Conservation (phyloP, 30 jellyfish, hydroid and myxozoan genomes). For the Sanderia malayensis region DNA sequence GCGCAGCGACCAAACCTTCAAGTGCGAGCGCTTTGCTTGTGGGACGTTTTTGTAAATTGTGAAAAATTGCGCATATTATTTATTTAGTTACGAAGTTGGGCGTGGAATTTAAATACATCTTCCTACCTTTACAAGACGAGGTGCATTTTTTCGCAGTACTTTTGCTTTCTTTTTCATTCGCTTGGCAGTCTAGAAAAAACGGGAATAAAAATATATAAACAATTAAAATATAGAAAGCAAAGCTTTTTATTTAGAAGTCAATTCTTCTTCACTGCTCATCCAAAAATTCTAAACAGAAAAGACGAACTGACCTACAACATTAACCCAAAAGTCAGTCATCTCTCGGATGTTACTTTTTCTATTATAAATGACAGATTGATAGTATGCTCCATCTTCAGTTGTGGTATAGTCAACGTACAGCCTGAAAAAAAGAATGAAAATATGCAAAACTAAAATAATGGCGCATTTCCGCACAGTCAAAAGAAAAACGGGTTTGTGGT, state of each 20-base stretch:
- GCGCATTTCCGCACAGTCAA: too few species aligned
- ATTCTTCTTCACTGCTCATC: too few species aligned
- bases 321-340: conserved; percentile 78
- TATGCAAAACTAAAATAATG: too few species aligned
- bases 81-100: too few species aligned
- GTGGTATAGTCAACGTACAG: conserved; percentile 43
- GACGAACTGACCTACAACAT: conserved; percentile 57
- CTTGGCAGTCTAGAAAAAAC: conserved; percentile 44
- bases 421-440: conserved; percentile 14
- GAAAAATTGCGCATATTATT: too few species aligned
- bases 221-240: background rate
- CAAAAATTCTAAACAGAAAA: background rate
- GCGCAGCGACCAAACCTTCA: background rate
- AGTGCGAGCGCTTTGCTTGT: too few species aligned
- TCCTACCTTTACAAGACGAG: conserved; percentile 62
- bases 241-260: background rate
- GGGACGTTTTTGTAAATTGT: too few species aligned
- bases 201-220: background rate
- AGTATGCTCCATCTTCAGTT: conserved; percentile 64
- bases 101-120: too few species aligned
- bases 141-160: conserved; percentile 29
- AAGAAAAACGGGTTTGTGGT: too few species aligned
- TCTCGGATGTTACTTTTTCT: conserved; percentile 20
- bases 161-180: conserved; percentile 43
- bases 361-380: conserved; percentile 47